Conservation (phyloP, 1,140 invertebrate species). For the Drosophila murphyi region DNA sequence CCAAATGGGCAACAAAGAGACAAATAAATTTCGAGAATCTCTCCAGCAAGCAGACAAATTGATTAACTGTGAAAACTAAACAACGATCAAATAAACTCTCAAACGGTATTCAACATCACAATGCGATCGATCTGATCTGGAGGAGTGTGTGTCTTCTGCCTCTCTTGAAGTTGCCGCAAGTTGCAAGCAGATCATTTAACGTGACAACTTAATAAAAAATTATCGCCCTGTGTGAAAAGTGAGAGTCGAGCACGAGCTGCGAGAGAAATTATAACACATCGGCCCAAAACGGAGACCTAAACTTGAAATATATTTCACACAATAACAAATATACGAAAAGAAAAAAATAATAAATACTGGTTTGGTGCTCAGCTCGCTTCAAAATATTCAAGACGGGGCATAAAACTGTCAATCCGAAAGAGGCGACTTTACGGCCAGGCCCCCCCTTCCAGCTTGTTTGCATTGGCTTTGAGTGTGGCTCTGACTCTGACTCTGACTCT, state of each 20-base stretch:
- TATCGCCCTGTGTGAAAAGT: conserved; percentile 49
- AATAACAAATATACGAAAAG: conserved; percentile 8
- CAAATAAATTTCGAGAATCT: background rate
- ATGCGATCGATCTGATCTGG: background rate
- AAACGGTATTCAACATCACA: conserved; percentile 15
- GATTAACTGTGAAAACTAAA: conserved; percentile 22
- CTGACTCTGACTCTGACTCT: conserved; percentile 16
- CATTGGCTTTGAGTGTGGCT: conserved; percentile 2
- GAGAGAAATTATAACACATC: conserved; percentile 73
- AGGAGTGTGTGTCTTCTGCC: background rate
- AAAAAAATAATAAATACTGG: conserved; percentile 36
- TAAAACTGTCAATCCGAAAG: conserved; percentile 49
- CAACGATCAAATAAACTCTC: background rate
- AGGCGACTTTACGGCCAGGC: conserved; percentile 1
- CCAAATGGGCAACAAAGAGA: conserved; percentile 11
- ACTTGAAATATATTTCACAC: conserved; percentile 13
- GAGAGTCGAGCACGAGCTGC: conserved; percentile 57
- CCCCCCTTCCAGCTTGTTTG: conserved; percentile 2
- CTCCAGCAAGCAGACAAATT: conserved; percentile 20
- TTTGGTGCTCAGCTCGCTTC: conserved; percentile 25
- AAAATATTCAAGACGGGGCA: conserved; percentile 11
- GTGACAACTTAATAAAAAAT: conserved; percentile 63
- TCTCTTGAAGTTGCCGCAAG: conserved; percentile 29
- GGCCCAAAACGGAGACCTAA: conserved; percentile 36
- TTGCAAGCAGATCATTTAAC: conserved; percentile 46